A percentile compares a stretch with the other conserved stretches of the same genome.
Conservation (phyloP, 92 coral and sea anemone genomes). For the Epizoanthus rinbou region DNA sequence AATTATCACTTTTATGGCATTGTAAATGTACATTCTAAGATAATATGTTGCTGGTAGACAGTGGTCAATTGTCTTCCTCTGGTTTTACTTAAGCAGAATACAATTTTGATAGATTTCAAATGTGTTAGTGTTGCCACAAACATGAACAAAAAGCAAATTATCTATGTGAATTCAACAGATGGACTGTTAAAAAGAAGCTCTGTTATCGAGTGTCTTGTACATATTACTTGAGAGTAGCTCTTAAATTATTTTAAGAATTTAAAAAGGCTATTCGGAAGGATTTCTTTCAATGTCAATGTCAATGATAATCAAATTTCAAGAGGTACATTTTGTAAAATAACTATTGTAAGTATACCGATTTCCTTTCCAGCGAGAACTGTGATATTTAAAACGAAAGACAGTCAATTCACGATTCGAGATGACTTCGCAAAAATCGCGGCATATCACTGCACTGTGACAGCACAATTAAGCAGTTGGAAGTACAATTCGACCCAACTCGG, state of each 20-base stretch:
- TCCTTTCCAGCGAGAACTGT: not conserved
- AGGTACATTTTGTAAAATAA: too few relatives aligned
- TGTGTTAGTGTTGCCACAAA: slow-evolving; percentile 2
- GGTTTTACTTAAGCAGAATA: not conserved
- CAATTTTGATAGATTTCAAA: not conserved
- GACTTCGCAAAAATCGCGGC: too few relatives aligned
- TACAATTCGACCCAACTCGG: too few relatives aligned
- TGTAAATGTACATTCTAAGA: not conserved
- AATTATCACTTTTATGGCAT: not conserved
- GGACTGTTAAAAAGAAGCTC: not conserved
- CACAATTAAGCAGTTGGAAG: too few relatives aligned
- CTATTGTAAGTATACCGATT: not conserved
- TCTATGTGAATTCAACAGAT: slow-evolving; percentile 25
- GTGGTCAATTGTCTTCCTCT: not conserved
- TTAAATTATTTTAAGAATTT: too few relatives aligned
- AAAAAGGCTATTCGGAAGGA: too few relatives aligned
- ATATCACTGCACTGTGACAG: too few relatives aligned
- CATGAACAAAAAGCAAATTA: slow-evolving; percentile 7
- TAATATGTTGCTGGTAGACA: not conserved
- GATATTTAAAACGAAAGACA: slow-evolving; percentile 1
- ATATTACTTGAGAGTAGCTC: not conserved
- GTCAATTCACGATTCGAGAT: not conserved
- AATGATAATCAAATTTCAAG: not conserved
- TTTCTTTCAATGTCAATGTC: not conserved
- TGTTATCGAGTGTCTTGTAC: not conserved